Percentiles rank a stretch among this genome's conserved stretches.
Conservation (phyloP, 2,797 vertebrate genomes). For the Epinephelus coioides region DNA sequence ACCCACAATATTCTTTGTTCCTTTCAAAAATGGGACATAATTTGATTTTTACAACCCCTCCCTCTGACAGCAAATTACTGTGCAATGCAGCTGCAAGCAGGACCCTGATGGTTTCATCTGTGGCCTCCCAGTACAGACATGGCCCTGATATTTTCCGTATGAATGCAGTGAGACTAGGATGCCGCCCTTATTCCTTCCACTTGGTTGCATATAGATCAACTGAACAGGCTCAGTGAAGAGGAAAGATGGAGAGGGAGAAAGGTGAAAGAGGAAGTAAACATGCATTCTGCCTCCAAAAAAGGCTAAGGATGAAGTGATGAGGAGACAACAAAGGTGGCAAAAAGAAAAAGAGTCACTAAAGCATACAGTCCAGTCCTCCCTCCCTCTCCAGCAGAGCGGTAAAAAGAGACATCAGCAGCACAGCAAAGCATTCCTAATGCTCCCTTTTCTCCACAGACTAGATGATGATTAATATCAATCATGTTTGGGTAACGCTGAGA, state of each 20-base stretch:
- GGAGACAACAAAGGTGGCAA: background rate
- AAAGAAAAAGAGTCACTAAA: conserved; percentile 10
- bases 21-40: background rate
- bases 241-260: conserved; percentile 34
- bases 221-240: conserved; percentile 53
- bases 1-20: background rate
- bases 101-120: conserved; percentile 39
- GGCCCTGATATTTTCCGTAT: conserved; percentile 53
- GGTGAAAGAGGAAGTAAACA: conserved; percentile 21
- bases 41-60: conserved; percentile 3
- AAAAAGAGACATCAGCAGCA: conserved; percentile 64
- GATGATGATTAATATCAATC: conserved; percentile 76
- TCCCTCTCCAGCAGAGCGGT: conserved; percentile 30
- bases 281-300: conserved; percentile 9
- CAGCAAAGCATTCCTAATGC: conserved; percentile 30
- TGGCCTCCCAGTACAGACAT: conserved; percentile 14
- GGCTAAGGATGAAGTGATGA: conserved; percentile 16
- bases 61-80: conserved; percentile 1
- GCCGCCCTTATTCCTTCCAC: conserved; percentile 48
- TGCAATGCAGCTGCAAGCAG: conserved; percentile 26
- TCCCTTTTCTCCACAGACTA: conserved; percentile 42
- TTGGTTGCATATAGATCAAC: conserved; percentile 49
- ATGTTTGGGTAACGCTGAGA: conserved; percentile 53
- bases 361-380: background rate
- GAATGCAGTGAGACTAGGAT: conserved; percentile 36